Percentiles rank a stretch among this genome's conserved stretches.
Evolutionary conservation across 2,888 invertebrate genomes (phyloP).

Genomic region (Philaethria dido): DNA sequence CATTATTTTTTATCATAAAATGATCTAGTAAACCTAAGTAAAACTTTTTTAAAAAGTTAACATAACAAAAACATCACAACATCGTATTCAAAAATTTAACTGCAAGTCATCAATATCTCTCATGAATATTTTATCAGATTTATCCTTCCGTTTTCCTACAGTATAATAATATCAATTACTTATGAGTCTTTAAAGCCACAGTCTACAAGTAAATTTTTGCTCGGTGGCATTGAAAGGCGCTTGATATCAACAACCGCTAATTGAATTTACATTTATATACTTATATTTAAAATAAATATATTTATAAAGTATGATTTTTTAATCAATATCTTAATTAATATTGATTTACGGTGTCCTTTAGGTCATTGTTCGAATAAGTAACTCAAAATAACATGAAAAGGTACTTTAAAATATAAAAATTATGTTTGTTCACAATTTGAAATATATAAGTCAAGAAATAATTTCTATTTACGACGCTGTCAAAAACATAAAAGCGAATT

Average conservation of each 20-base stretch:
- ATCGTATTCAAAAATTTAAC: background rate
- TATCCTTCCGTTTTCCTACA: background rate
- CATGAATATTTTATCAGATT: background rate
- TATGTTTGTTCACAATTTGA: background rate
- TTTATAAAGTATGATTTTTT: constrained; percentile 1
- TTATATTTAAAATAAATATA: background rate
- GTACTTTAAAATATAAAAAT: background rate
- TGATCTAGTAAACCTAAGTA: no score
- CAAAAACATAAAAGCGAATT: background rate
- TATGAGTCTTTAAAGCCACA: constrained; percentile 16
- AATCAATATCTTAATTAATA: background rate
- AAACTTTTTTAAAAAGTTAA: background rate
- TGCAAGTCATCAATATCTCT: background rate
- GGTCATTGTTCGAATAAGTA: background rate
- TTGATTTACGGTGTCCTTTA: background rate
- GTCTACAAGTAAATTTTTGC: constrained; percentile 20
- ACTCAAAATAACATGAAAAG: background rate
- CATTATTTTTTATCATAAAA: no score
- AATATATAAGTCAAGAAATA: background rate
- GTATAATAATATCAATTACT: constrained; percentile 6
- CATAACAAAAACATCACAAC: background rate
- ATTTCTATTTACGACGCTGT: background rate
- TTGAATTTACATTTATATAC: background rate
- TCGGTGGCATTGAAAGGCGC: constrained; percentile 26
- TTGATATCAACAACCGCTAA: background rate